phyloP scores from a whole-genome alignment of 2,888 invertebrate genomes.

The Tetheella fluctuosa region DNA sequence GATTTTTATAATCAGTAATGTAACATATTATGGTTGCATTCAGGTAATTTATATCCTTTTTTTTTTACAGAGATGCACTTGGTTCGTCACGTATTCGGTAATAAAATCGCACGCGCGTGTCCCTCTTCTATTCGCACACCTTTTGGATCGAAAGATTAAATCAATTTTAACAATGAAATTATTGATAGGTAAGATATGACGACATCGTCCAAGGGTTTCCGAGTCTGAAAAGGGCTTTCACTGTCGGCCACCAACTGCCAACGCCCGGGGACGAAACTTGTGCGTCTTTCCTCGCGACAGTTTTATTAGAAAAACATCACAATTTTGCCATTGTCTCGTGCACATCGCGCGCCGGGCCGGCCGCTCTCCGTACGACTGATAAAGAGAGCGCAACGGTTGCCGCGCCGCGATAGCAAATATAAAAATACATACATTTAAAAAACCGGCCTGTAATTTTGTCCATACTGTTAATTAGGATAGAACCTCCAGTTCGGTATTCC shows the following conservation, averaged over 20 bases:
- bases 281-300: slow-evolving; percentile 38
- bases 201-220: slow-evolving; percentile 39
- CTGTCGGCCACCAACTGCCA: slow-evolving; percentile 27
- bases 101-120: slow-evolving; percentile 18
- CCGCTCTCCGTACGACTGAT: slow-evolving; percentile 70
- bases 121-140: slow-evolving; percentile 43
- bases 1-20: slow-evolving; percentile 70
- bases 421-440: slow-evolving; percentile 53
- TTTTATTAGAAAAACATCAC: slow-evolving; percentile 79
- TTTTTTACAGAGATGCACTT: slow-evolving; percentile 37
- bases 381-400: slow-evolving; percentile 74
- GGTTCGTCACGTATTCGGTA: slow-evolving; percentile 38
- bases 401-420: slow-evolving; percentile 63
- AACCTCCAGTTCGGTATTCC: slow-evolving; percentile 74
- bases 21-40: slow-evolving; percentile 65
- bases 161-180: slow-evolving; percentile 8
- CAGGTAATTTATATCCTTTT: slow-evolving; percentile 48
- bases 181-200: slow-evolving; percentile 12
- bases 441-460: slow-evolving; percentile 78
- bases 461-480: slow-evolving; percentile 77
- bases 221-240: slow-evolving; percentile 35
- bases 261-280: slow-evolving; percentile 31
- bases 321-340: slow-evolving; percentile 80
- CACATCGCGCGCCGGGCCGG: slow-evolving; percentile 61
- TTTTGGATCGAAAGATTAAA: slow-evolving; percentile 20